Evolutionary conservation across 2,797 vertebrate genomes (phyloP), one percentile per base, ranked within the genome.

Genomic region (Rhyacichthys aspro): DNA sequence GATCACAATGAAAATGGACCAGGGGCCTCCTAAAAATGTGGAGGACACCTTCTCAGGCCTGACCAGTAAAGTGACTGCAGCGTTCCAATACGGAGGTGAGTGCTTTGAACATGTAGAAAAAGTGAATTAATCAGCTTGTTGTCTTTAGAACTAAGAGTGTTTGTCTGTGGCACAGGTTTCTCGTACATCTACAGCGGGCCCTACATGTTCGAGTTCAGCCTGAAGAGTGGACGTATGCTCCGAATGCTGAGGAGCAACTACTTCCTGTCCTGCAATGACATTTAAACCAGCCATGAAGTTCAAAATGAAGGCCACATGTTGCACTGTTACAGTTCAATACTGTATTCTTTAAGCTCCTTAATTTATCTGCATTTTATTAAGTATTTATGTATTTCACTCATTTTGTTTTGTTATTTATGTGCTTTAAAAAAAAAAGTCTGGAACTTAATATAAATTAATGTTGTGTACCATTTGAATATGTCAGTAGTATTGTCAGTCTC

Each of bases 11-110:
- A 68, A 68, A 1, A 87, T 96, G 92, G 93, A 95, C 57, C 59
- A n/a, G n/a, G n/a, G 89, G 42, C 94, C 79, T 61, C 93, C 94
- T 38, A 92, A 78, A 79, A 55, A 33, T 14, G 81, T 89, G 55
- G 48, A 58, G 0, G 0, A 74, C 15, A 73, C 54, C 34, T 95
- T 95, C 55, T 74, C 85, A n/a, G 93, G 88, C 59, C 57, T 96
- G 59, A 78, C 14, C 19, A 44, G 78, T 34, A 81, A 59, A 7
- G 81, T 95, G 45, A 91, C 93, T 0, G 94, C 94, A 59, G 95
- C 91, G 63, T 91, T 96, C 64, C 91, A 95, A 59, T 46, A 81
- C 18, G 87, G 80, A 82, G 90, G 95, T 96, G 86, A 79, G 78
- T 38, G 12, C 28, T 9, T n/a, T 48, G 12, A 48, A 37, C 9